Evolutionary conservation across 2,797 vertebrate genomes (phyloP).

Genomic region (Pteropus rufus): DNA sequence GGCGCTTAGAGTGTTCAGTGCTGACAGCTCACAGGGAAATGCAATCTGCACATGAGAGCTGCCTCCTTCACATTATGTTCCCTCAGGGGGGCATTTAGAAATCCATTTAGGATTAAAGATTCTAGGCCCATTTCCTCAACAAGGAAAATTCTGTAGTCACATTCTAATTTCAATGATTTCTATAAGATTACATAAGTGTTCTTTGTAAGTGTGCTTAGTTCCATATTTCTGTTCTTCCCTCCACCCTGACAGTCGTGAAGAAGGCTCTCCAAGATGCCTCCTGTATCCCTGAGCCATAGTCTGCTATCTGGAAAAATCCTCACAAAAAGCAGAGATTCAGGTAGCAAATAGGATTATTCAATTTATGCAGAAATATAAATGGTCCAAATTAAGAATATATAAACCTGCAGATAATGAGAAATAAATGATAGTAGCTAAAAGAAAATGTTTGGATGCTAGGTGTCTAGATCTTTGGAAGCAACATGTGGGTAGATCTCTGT

Average conservation of each 20-base stretch:
- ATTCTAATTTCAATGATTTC: neutral
- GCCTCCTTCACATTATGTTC: accelerated
- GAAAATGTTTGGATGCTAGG: neutral
- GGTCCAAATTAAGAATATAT: neutral
- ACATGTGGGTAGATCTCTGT: neutral
- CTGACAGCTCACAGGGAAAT: neutral
- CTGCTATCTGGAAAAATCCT: neutral
- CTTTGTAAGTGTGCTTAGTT: neutral
- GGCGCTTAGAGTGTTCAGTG: neutral
- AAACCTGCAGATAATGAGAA: neutral
- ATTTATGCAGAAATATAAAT: neutral
- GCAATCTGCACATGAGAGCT: neutral
- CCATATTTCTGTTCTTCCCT: neutral
- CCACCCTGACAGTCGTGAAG: neutral
- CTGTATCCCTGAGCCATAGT: neutral
- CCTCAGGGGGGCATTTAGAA: neutral
- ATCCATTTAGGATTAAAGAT: neutral
- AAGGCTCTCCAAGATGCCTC: neutral
- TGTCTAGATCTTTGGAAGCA: neutral
- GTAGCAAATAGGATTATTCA: neutral
- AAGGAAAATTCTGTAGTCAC: neutral
- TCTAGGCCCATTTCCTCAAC: neutral
- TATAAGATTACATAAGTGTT: neutral
- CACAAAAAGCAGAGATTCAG: neutral
- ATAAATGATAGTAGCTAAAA: neutral